Percentiles rank a stretch among this genome's conserved stretches.
Conservation (phyloP, 1,140 invertebrate species). For the Neelides sp. region DNA sequence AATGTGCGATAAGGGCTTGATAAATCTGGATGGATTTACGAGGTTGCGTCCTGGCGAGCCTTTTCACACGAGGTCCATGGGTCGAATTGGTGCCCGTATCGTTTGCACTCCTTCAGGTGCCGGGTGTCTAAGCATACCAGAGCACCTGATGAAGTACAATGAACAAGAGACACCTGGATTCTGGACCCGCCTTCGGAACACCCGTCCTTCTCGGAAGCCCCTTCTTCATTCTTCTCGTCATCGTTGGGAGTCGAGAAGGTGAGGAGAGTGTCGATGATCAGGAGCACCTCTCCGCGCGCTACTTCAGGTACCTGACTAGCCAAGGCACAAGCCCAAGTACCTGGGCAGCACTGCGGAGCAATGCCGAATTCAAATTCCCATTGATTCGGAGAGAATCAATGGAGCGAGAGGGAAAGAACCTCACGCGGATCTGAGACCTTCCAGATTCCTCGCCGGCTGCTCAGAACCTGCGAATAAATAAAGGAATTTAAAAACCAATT, state of each 20-base stretch:
- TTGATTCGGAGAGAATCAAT: background rate
- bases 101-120: conserved; percentile 92
- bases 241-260: too few relatives aligned
- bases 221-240: background rate
- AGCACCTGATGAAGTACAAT: conserved; percentile 99
- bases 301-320: conserved; percentile 94
- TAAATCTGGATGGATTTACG: too few relatives aligned
- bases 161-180: conserved; percentile 51
- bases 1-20: too few relatives aligned
- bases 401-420: too few relatives aligned
- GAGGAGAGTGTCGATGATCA: too few relatives aligned
- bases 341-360: conserved; percentile 40
- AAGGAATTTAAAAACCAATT: too few relatives aligned
- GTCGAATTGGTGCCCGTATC: conserved; percentile 38
- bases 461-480: too few relatives aligned
- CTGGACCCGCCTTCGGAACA: background rate
- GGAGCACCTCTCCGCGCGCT: conserved; percentile 67
- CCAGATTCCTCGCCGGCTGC: too few relatives aligned
- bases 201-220: background rate
- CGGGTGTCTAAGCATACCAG: conserved; percentile 70
- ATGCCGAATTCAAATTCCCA: conserved; percentile 9
- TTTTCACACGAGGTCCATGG: background rate
- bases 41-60: too few relatives aligned
- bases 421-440: too few relatives aligned
- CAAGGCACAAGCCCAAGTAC: conserved; percentile 53